phyloP scores from a whole-genome alignment of 2,888 invertebrate species.

The Eupithecia dodoneata region DNA sequence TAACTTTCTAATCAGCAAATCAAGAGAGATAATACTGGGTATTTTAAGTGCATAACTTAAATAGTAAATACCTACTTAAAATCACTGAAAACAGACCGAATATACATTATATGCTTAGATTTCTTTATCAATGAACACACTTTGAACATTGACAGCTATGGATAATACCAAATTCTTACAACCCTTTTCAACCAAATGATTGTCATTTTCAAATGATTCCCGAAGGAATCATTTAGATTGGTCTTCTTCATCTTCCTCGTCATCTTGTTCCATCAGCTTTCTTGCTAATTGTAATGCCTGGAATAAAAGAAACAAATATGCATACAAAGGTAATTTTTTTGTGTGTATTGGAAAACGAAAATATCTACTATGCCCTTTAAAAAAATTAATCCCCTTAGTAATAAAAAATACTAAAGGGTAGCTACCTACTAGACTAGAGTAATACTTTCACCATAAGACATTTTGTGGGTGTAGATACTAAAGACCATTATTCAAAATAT shows the following conservation, averaged over 20 bases:
- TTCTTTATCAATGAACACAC: constrained; percentile 14
- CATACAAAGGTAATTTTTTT: not conserved
- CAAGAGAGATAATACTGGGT: not conserved
- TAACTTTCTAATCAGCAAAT: not conserved
- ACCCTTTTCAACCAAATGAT: constrained; percentile 13
- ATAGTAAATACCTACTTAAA: not conserved
- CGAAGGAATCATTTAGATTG: not conserved
- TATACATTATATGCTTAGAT: constrained; percentile 12
- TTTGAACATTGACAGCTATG: constrained; percentile 33
- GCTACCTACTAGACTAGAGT: not conserved
- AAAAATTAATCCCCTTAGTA: not conserved
- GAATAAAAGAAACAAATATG: constrained; percentile 40
- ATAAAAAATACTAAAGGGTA: no score
- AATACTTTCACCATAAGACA: not conserved
- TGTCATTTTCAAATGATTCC: not conserved
- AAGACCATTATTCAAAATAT: no score
- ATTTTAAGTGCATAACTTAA: not conserved
- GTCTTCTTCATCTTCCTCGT: constrained; percentile 89
- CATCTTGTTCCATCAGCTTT: constrained; percentile 95
- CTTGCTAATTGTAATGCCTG: constrained; percentile 96
- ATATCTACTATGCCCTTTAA: not conserved
- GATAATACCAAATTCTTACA: not conserved
- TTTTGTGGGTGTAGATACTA: no score
- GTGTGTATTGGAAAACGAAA: not conserved
- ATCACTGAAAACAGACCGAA: not conserved